phyloP scores from a whole-genome alignment of 1,140 invertebrate genomes.

The Nymphalis io region DNA sequence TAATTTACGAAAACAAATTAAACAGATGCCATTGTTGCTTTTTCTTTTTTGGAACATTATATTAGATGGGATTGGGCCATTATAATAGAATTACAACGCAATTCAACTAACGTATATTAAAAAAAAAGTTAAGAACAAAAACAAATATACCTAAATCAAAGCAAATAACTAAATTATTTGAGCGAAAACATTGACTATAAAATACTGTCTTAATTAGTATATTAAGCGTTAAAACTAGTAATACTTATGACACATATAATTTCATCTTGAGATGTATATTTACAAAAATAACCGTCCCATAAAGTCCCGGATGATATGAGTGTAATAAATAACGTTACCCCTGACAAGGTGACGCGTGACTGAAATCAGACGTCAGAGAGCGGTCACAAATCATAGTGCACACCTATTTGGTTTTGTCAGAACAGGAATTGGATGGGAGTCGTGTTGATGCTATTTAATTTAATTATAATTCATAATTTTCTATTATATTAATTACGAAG shows the following conservation, averaged over 20 bases:
- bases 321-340: slow-evolving; percentile 63
- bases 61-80: too few relatives aligned
- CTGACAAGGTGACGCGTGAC: slow-evolving; percentile 65
- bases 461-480: background rate
- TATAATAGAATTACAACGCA: too few relatives aligned
- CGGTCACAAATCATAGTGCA: slow-evolving; percentile 69
- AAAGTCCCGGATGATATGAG: slow-evolving; percentile 47
- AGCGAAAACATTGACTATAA: too few relatives aligned
- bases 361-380: slow-evolving; percentile 71
- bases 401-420: slow-evolving; percentile 45
- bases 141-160: too few relatives aligned
- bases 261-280: background rate
- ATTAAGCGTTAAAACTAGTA: too few relatives aligned
- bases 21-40: too few relatives aligned
- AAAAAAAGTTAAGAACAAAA: too few relatives aligned
- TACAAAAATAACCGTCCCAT: slow-evolving; percentile 43
- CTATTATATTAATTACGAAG: background rate
- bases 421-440: slow-evolving; percentile 41
- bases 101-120: too few relatives aligned
- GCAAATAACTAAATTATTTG: too few relatives aligned
- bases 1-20: too few relatives aligned
- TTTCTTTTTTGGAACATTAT: too few relatives aligned
- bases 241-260: background rate
- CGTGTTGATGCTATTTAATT: background rate
- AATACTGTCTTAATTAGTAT: too few relatives aligned